Base-by-base conservation (phyloP, 2,888 invertebrate species). In the Lacanobia oleracea region DNA sequence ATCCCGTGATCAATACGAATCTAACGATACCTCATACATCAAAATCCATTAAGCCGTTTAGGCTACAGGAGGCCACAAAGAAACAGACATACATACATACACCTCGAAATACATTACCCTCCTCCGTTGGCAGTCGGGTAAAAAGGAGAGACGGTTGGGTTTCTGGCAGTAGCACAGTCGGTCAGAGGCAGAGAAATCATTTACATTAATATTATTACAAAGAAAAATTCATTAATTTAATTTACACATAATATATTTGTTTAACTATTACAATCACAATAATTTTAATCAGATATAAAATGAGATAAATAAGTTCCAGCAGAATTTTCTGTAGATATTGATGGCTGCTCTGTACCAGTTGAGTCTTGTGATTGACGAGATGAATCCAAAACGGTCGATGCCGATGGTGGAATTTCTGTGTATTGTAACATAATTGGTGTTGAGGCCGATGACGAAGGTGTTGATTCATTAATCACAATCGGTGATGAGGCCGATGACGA, bases 241-340 rank as follows among this genome's bases (percentile, higher is more conserved):
- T 51, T 51, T 51, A 51, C 51, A 51, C 51, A 51, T 54, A n/a
- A n/a, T n/a, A 54, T 54, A 27, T 54, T 54, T 54, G 54, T 54
- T 54, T 27, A 54, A 54, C 54, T 54, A 63, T 72, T 72, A 63
- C 63, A 67, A 67, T 66, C 66, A 66, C 62, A 66, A 72, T 72
- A 73, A 73, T 64, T 67, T 73, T 43, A 43, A 10, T 43, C 43
- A 43, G 43, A 12, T 43, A 43, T 43, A 43, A 43, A 43, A 43
- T 45, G 64, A 69, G 73, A 74, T 68, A 74, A 74, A 74, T 69
- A 74, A 74, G 69, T 74, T 72, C 72, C 72, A 72, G 67, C 72
- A 72, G 67, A 72, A 72, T 72, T 72, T 72, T 72, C 72, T 72
- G 74, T 69, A 69, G 74, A 69, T 74, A 74, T 74, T 74, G 74